Conservation (phyloP, 2,113 vertebrate species). For the Xenopus laevis region DNA sequence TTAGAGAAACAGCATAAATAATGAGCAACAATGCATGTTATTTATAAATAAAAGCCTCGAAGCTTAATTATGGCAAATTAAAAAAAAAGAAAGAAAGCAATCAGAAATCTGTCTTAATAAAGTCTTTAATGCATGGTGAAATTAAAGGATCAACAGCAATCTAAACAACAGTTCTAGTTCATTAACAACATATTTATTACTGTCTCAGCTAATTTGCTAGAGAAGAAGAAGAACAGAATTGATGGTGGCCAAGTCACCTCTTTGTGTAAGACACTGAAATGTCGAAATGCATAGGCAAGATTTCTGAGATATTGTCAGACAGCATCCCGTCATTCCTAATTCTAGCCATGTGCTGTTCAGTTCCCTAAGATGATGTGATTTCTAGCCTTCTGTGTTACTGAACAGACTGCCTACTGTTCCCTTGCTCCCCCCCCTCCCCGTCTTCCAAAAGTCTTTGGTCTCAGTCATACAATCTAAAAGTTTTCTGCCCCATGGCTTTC, state of each 20-base stretch:
- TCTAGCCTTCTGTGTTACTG: slow-evolving; percentile 22
- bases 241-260: slow-evolving; percentile 40
- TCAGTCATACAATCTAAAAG: slow-evolving; percentile 15
- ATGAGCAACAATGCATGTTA: no score
- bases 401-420: background rate
- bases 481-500: background rate
- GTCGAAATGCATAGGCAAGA: slow-evolving; percentile 3
- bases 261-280: slow-evolving; percentile 46
- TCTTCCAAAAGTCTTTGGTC: slow-evolving; percentile 5
- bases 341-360: slow-evolving; percentile 30
- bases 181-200: background rate
- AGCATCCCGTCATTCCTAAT: slow-evolving; percentile 43
- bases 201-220: slow-evolving; percentile 27
- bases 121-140: background rate
- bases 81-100: background rate
- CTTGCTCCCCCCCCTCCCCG: slow-evolving; percentile 37
- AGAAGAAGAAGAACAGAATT: slow-evolving; percentile 35
- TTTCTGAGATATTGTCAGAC: slow-evolving; percentile 42
- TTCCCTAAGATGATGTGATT: slow-evolving; percentile 14
- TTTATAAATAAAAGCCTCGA: no score
- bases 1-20: no score
- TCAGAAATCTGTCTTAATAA: background rate
- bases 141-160: background rate
- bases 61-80: no score
- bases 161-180: background rate